Base-by-base conservation (phyloP, 1,140 invertebrate genomes). In the Aphelenchoides besseyi region DNA sequence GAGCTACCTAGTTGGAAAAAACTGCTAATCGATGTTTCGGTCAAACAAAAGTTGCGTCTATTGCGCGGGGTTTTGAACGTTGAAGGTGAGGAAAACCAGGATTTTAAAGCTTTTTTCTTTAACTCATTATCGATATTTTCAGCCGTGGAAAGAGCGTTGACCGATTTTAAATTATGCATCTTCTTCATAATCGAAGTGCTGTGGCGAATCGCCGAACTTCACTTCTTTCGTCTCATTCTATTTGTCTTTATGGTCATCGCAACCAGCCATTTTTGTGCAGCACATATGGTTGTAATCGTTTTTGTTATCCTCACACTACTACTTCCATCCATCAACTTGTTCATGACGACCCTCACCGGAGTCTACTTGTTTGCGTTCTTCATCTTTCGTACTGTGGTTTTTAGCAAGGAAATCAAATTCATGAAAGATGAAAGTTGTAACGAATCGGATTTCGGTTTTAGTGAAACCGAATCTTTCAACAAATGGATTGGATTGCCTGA, bases 141-240 rank as follows among this genome's bases (percentile, higher is more conserved):
- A 48, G 41, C 41, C 12, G 41, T 48, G 41, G 41, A 48, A 48
- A 23, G 12, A 23, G 12, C 23, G 12, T 23, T 48, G 41, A 48
- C 12, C 12, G 41, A 48, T 16, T 23, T 48, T 12, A 12, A 23
- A 48, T 12, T 23, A 48, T 48, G 41, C 41, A 16, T 12, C 12
- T 48, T 12, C 12, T 16, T 23, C 12, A 48, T 23, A 23, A n/a
- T 69, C 37, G 82, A 83, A 64, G 64, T 84, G 16, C 48, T 77
- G 23, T 83, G 82, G 81, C 69, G 81, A 37, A 61, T 82, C 12
- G 68, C 73, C 29, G 81, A 83, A 74, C 66, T 83, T 3, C 83
- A 83, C 70, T 35, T 77, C n/a, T 63, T 69, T 30, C 69, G 73
- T 57, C 63, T 83, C 28, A 73, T 85, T 9, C 69, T 84, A 5